phyloP scores from a whole-genome alignment of 2,888 invertebrate genomes.

The Melangyna quadrimaculata region DNA sequence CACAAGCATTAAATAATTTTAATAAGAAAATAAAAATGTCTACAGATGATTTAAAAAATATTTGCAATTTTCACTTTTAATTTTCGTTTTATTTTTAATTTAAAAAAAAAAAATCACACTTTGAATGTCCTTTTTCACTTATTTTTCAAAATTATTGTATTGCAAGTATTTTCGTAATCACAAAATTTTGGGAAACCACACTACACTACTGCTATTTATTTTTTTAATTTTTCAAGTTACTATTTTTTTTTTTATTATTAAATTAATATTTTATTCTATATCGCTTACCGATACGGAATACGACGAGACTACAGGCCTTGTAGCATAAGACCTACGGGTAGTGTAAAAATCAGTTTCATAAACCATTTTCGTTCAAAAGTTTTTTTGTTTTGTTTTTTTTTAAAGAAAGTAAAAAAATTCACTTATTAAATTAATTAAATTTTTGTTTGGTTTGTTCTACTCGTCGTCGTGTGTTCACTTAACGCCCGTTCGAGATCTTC shows the following conservation, averaged over 20 bases:
- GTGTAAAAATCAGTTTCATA: conserved; percentile 96
- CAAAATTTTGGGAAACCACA: conserved; percentile 57
- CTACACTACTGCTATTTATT: conserved; percentile 61
- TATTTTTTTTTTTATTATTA: conserved; percentile 4
- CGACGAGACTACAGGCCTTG: conserved; percentile 85
- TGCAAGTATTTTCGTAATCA: conserved; percentile 67
- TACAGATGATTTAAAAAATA: conserved; percentile 72
- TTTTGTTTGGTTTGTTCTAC: conserved; percentile 70
- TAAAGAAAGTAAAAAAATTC: conserved; percentile 57
- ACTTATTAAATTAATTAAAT: conserved; percentile 48
- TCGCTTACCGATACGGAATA: conserved; percentile 91
- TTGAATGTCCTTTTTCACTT: conserved; percentile 43
- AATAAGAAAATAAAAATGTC: conserved; percentile 48
- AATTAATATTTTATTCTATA: conserved; percentile 21
- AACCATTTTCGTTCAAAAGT: conserved; percentile 86
- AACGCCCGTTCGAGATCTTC: conserved; percentile 81
- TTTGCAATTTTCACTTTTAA: conserved; percentile 69
- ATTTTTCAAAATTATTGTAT: conserved; percentile 35
- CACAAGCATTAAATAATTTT: conserved; percentile 75
- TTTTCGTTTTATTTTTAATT: conserved; percentile 3
- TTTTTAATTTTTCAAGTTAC: conserved; percentile 20
- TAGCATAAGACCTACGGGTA: conserved; percentile 90
- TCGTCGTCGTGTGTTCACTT: conserved; percentile 78
- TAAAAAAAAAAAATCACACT: conserved; percentile 4
- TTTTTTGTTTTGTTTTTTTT: conserved; percentile 61